Evolutionary conservation across 2,888 invertebrate species (phyloP), one percentile per base, ranked within the genome.

Genomic region (Phyllotreta cruciferae): DNA sequence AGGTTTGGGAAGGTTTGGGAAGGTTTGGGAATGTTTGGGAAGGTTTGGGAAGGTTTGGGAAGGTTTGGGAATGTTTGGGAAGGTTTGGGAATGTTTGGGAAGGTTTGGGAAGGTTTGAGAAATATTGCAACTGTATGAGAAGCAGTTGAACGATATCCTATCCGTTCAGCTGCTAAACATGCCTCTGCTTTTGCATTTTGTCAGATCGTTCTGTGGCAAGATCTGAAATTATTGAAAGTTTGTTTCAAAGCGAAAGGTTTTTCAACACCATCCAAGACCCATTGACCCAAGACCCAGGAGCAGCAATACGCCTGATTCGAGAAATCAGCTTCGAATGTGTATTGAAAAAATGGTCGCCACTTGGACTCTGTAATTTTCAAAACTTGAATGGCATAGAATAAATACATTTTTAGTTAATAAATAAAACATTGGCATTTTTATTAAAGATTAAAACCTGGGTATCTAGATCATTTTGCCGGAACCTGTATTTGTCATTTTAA

Each of bases 241-340:
- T 45, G 62, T 49, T 45, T 50, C 39, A 62, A 66, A 63, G 49
- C 60, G 52, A 49, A 63, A 61, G 58, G 61, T 63, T 55, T 67
- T 64, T 66, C 42, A 56, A 60, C 60, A 60, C 44, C 55, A 56
- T 60, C 63, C 67, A 34, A 56, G 49, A 61, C 60, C 60, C 41
- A 63, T 56, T 56, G 66, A 60, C 56, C n/a, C n/a, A n/a, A n/a
- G 63, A 66, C 60, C 57, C 63, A 49, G 63, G 63, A 66, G 57
- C 53, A 68, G 61, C 57, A 56, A 66, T 66, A 66, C 56, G 57
- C 56, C 60, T 57, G 62, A 52, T 66, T 62, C 39, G 54, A 60
- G 61, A 44, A 60, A 56, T 62, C 14, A 41, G 44, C 44, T 53
- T 42, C 44, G 35, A 60, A 41, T 54, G 60, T 60, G 54, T 42